These are phyloP conservation scores for Antheraea yamamai DNA, from an alignment of 2,888 invertebrate genomes.

Conservation along the genomic window DNA sequence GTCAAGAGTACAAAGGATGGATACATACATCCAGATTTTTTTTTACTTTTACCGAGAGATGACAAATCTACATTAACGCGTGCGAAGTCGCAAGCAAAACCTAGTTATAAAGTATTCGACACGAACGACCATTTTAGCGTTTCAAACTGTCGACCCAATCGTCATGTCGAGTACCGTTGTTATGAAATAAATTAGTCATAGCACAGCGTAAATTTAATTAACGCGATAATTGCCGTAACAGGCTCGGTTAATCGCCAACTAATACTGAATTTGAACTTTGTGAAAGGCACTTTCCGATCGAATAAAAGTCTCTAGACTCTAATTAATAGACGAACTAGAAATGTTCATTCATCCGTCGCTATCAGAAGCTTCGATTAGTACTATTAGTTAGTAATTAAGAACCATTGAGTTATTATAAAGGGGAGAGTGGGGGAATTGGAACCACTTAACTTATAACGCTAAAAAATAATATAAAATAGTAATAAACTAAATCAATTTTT, in stretches of 20 bases:
- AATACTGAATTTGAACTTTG: constrained; percentile 29
- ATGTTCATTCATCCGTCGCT: neutral
- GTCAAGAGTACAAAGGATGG: too few species aligned
- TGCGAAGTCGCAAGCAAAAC: neutral
- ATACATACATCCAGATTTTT: too few species aligned
- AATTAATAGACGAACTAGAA: constrained; percentile 12
- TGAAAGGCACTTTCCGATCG: constrained; percentile 11
- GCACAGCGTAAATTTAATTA: constrained; percentile 69
- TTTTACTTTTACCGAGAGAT: too few species aligned
- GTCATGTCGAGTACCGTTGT: constrained; percentile 46
- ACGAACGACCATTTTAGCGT: constrained; percentile 31
- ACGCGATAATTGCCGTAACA: constrained; percentile 62
- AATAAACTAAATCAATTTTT: too few species aligned
- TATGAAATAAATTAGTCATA: constrained; percentile 75
- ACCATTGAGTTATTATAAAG: too few species aligned
- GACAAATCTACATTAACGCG: too few species aligned
- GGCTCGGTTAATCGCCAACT: constrained; percentile 41
- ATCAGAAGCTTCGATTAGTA: constrained; percentile 14
- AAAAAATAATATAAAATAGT: too few species aligned
- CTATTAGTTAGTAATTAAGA: neutral
- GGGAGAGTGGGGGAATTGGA: too few species aligned
- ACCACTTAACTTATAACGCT: too few species aligned
- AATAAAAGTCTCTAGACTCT: constrained; percentile 15
- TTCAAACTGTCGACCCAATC: constrained; percentile 23
- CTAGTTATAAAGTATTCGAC: neutral